phyloP scores from a whole-genome alignment of 2,113 vertebrate genomes.

The Collichthys lucidus region DNA sequence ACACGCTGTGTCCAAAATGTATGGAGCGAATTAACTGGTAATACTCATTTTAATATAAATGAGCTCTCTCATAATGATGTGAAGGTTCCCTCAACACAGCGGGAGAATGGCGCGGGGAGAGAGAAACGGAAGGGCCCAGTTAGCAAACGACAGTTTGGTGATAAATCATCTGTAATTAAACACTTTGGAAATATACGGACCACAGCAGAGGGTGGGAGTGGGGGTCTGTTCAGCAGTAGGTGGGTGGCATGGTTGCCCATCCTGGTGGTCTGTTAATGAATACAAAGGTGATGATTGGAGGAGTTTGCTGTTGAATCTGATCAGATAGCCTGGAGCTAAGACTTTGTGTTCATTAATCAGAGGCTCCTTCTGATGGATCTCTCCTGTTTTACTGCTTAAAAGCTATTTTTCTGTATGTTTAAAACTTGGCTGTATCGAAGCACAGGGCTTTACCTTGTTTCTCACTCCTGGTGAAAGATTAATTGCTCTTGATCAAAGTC shows the following conservation, averaged over 20 bases:
- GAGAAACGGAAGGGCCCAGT: conserved; percentile 75
- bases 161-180: conserved; percentile 87
- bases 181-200: conserved; percentile 80
- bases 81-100: conserved; percentile 77
- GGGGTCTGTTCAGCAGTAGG: conserved; percentile 53
- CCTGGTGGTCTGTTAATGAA: conserved; percentile 77
- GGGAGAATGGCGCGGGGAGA: conserved; percentile 69
- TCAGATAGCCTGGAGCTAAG: conserved; percentile 62
- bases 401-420: conserved; percentile 64
- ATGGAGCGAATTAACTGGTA: conserved; percentile 81
- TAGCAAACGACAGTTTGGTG: conserved; percentile 80
- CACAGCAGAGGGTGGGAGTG: conserved; percentile 58
- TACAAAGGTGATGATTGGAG: conserved; percentile 44
- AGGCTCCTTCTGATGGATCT: conserved; percentile 55
- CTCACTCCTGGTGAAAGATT: conserved; percentile 75
- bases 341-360: conserved; percentile 72
- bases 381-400: conserved; percentile 57
- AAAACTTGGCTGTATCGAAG: conserved; percentile 48
- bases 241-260: conserved; percentile 65
- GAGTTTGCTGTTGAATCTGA: conserved; percentile 55
- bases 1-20: conserved; percentile 82
- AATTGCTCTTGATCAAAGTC: conserved; percentile 80
- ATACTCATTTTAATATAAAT: conserved; percentile 87
- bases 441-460: conserved; percentile 28
- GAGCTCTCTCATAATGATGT: conserved; percentile 82